Evolutionary conservation across 1,140 invertebrate genomes (phyloP), one percentile per base, ranked within the genome.

Genomic region (Drosophila nigrodunni): DNA sequence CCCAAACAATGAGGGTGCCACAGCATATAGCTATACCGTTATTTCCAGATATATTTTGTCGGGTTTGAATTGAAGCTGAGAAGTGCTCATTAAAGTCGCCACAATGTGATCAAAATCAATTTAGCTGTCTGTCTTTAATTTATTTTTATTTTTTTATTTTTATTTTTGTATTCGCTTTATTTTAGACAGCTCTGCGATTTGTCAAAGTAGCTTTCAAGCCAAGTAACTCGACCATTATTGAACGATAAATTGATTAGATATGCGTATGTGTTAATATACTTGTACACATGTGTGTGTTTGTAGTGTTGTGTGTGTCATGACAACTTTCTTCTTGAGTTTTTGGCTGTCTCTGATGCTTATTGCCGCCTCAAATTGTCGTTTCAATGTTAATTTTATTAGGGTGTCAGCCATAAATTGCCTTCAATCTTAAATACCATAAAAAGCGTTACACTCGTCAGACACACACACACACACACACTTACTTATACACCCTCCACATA

Each of bases 311-410:
- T 49, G 41, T 59, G 52, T 15, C 15, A 30, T 67, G 75, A 68
- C 54, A 61, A 62, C 59, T 74, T 78, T 30, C 21, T 67, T 55
- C 21, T 67, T 55, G 18, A 61, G 18, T 55, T 54, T 50, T 35
- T 55, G 61, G 74, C 62, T 64, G 77, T 25, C 52, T 60, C 75
- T 86, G 83, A 74, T 80, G 73, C 85, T 85, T 78, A 88, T 88
- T 88, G 85, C 78, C 74, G 80, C 85, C 85, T 90, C 86, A 87
- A 91, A 91, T 91, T 91, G 86, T 80, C 86, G 90, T 91, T 91
- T 81, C 86, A 80, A 91, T 91, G 90, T 88, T 91, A 91, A 91
- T 91, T 91, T 91, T 91, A 91, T 91, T 91, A 85, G 83, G 85
- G 82, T 91, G 90, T 88, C 78, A 87, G 78, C 82, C 76, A 91